These are phyloP conservation scores for Cepaea hortensis DNA, from an alignment of 2,888 invertebrate genomes.

Conservation along the genomic window DNA sequence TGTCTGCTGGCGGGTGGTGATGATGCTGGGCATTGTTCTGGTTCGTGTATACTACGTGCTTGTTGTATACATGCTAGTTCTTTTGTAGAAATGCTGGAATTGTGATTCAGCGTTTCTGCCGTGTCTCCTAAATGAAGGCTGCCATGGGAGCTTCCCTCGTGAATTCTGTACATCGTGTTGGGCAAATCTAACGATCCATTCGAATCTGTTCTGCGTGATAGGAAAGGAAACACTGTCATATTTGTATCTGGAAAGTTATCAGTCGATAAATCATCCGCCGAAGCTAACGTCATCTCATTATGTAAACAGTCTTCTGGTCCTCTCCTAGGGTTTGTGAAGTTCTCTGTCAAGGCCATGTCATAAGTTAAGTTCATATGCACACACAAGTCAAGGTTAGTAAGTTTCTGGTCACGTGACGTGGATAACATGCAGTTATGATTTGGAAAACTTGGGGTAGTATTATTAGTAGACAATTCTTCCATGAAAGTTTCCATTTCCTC, in stretches of 20 bases:
- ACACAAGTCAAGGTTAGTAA: conserved; percentile 27
- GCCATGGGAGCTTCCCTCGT: conserved; percentile 24
- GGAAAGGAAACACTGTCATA: background rate
- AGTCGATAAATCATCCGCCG: background rate
- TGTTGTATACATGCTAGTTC: background rate
- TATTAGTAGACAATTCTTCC: conserved; percentile 28
- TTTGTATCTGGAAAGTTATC: background rate
- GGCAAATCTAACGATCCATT: conserved; percentile 26
- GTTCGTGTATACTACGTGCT: background rate
- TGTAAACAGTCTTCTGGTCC: background rate
- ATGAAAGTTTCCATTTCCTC: background rate
- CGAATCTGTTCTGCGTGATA: background rate
- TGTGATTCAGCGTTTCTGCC: conserved; percentile 9
- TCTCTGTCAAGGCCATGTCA: background rate
- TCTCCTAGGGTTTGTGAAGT: background rate
- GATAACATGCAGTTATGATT: conserved; percentile 45
- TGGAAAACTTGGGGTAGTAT: conserved; percentile 23
- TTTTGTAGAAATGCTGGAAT: background rate
- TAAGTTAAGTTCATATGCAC: conserved; percentile 10
- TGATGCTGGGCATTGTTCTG: background rate
- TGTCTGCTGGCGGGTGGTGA: background rate
- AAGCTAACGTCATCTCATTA: background rate
- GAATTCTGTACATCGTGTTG: conserved; percentile 6
- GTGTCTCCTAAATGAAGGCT: conserved; percentile 23
- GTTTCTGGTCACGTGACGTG: conserved; percentile 3